These are phyloP conservation scores for Acipenser ruthenus DNA, from an alignment of 2,797 vertebrate species.

Conservation along the genomic window DNA sequence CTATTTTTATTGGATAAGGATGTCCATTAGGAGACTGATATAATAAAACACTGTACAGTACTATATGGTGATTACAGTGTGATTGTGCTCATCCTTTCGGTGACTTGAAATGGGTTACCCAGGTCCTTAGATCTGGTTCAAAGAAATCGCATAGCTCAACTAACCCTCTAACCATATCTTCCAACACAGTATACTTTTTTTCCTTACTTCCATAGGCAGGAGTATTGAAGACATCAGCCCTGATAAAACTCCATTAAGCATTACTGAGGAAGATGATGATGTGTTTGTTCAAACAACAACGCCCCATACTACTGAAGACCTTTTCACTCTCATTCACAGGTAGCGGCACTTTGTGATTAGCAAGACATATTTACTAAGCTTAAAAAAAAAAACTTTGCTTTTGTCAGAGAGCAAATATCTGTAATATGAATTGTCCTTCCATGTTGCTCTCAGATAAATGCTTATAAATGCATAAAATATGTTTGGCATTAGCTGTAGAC, in stretches of 20 bases:
- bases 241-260: constrained; percentile 75
- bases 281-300: constrained; percentile 54
- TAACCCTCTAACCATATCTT: too few relatives aligned
- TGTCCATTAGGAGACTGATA: background rate
- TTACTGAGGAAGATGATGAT: constrained; percentile 77
- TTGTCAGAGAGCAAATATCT: too few relatives aligned
- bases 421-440: too few relatives aligned
- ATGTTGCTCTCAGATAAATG: too few relatives aligned
- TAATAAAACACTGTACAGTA: background rate
- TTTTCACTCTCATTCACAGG: constrained; percentile 98
- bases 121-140: constrained; percentile 28
- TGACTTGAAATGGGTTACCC: background rate
- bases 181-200: too few relatives aligned
- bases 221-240: constrained; percentile 49
- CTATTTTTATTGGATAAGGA: background rate
- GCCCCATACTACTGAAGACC: constrained; percentile 87
- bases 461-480: too few relatives aligned
- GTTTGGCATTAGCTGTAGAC: too few relatives aligned
- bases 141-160: too few relatives aligned
- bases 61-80: too few relatives aligned
- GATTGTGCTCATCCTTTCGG: background rate
- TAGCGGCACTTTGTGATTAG: constrained; percentile 30
- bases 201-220: constrained; percentile 16
- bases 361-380: background rate
- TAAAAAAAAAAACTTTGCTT: too few relatives aligned